Evolutionary conservation across 1,140 invertebrate genomes (phyloP), one percentile per base, ranked within the genome.

Genomic region (Cylas formicarius): DNA sequence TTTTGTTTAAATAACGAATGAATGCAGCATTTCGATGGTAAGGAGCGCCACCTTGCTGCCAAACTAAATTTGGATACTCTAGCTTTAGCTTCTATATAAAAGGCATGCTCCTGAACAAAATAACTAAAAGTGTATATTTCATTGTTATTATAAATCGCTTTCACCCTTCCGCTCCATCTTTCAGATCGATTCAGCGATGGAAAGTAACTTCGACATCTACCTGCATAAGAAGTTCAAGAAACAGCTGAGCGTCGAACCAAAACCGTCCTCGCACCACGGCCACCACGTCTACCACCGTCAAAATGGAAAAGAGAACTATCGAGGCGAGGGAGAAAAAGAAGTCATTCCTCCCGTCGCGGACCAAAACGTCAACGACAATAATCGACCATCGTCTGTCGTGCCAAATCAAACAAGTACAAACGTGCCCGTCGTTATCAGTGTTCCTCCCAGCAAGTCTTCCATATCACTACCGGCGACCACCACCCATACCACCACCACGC

Each of bases 181-280:
- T 47, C 36, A 53, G 16, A 28, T 33, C 52, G 52, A 44, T 43
- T n/a, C n/a, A n/a, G n/a, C n/a, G n/a, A 65, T 65, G 60, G 62
- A 62, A 53, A 77, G 75, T 71, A 77, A 75, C 69, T 77, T 80
- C 60, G 75, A 78, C 53, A 84, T 81, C 58, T 91, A 91, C 71
- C 72, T 87, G 67, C 86, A 91, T 63, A 91, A 91, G 63, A 91
- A 90, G 65, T 91, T 91, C 66, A 90, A 91, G 68, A 88, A 89
- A 63, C 77, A 87, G 70, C 79, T 83, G 50, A 82, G 81, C 72
- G 70, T 65, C 31, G 70, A 67, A 43, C 57, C 60, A 45, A 54
- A 38, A 48, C 56, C 58, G 54, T 63, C n/a, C n/a, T n/a, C 55
- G 49, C 56, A 56, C 27, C 37, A 53, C 43, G 57, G 29, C 17